Evolutionary conservation across 2,888 invertebrate genomes (phyloP).

Genomic region (Adelphocoris suturalis): DNA sequence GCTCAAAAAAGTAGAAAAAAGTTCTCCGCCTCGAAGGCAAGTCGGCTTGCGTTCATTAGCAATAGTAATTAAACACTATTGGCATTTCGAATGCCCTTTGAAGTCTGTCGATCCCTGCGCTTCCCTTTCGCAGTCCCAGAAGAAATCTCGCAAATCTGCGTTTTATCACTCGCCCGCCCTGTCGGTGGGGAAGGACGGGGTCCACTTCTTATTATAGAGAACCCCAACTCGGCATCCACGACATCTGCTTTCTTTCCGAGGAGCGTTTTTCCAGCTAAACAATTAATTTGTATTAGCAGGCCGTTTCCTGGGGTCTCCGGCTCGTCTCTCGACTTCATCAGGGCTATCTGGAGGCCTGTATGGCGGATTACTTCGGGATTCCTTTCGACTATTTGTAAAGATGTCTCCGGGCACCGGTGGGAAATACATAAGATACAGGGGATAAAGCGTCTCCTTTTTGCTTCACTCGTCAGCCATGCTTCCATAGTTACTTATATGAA

Average conservation of each 20-base stretch:
- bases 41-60: constrained; percentile 19
- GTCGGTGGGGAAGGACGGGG: background rate
- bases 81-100: constrained; percentile 42
- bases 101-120: constrained; percentile 27
- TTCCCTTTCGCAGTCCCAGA: background rate
- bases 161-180: constrained; percentile 30
- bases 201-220: constrained; percentile 11
- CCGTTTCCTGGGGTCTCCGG: constrained; percentile 2
- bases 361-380: background rate
- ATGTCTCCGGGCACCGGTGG: background rate
- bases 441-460: background rate
- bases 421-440: constrained; percentile 15
- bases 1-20: constrained; percentile 36
- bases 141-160: constrained; percentile 20
- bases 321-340: constrained; percentile 6
- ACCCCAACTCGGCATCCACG: constrained; percentile 6
- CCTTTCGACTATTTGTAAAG: constrained; percentile 3
- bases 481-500: too few species aligned
- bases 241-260: constrained; percentile 33
- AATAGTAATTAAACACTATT: constrained; percentile 42
- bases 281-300: constrained; percentile 39
- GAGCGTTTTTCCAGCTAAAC: constrained; percentile 32
- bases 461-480: too few species aligned
- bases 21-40: constrained; percentile 28
- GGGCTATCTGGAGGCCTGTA: background rate